These are phyloP conservation scores for Bombylius major DNA, from an alignment of 2,888 invertebrate species.

Conservation along the genomic window DNA sequence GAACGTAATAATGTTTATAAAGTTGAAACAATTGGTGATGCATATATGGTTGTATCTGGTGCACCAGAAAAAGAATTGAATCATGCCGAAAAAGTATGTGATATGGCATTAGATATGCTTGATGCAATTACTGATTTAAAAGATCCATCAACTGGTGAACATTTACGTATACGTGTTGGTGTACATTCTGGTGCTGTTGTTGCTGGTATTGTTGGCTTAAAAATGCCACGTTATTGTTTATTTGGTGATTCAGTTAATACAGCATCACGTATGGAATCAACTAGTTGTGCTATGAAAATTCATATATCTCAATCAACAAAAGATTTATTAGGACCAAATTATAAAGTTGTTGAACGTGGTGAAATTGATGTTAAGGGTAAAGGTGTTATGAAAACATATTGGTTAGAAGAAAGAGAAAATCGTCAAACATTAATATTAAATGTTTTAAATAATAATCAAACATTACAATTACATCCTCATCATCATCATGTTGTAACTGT, in stretches of 20 bases:
- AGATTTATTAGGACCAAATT: conserved; percentile 58
- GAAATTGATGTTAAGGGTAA: conserved; percentile 86
- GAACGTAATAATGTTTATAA: conserved; percentile 90
- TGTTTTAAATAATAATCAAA: neutral
- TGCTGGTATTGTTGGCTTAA: conserved; percentile 85
- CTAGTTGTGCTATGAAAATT: conserved; percentile 84
- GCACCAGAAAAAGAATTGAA: conserved; percentile 81
- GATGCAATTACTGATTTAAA: conserved; percentile 82
- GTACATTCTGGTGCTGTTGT: conserved; percentile 87
- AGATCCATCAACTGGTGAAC: conserved; percentile 83
- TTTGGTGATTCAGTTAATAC: conserved; percentile 89
- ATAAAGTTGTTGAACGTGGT: conserved; percentile 63
- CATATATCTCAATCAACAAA: conserved; percentile 87
- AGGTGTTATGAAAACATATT: conserved; percentile 83
- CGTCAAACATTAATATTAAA: conserved; percentile 38
- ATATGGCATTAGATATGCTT: conserved; percentile 95
- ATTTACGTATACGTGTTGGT: conserved; percentile 71
- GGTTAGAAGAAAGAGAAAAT: conserved; percentile 63
- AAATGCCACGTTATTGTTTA: conserved; percentile 63
- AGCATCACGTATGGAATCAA: conserved; percentile 86
- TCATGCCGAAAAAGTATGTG: conserved; percentile 84
- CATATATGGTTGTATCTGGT: conserved; percentile 96
- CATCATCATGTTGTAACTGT: conserved; percentile 15
- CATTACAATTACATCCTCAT: neutral
- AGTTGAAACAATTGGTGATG: conserved; percentile 97